Conservation (phyloP, 2,113 vertebrate species). For the Murina feae region DNA sequence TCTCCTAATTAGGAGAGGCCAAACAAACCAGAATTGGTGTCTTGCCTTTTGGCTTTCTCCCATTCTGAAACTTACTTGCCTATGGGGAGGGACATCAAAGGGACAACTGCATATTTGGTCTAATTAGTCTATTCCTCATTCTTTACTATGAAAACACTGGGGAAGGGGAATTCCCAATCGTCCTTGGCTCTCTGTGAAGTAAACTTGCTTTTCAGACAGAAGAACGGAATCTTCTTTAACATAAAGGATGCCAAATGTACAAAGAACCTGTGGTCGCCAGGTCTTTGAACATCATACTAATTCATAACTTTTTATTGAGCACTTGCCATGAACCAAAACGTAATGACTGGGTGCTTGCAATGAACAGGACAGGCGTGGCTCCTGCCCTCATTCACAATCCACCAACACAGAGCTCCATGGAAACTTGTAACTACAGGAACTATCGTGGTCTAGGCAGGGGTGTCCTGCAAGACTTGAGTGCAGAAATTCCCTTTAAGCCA, state of each 20-base stretch:
- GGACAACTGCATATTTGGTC: background rate
- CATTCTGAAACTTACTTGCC: slow-evolving; percentile 15
- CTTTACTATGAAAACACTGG: slow-evolving; percentile 17
- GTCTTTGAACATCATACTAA: background rate
- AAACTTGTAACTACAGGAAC: background rate
- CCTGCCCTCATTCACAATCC: background rate
- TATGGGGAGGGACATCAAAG: slow-evolving; percentile 4
- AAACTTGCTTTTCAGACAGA: background rate
- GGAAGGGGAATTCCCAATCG: slow-evolving; percentile 18
- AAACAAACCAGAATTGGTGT: background rate
- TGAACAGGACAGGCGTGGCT: rapidly evolving
- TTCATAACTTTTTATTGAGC: background rate
- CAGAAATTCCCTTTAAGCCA: background rate
- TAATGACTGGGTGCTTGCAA: background rate
- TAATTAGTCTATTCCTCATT: slow-evolving; percentile 27
- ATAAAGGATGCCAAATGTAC: background rate
- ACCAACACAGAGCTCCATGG: background rate
- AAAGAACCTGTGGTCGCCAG: background rate
- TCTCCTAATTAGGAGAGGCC: slow-evolving; percentile 1
- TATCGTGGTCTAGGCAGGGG: background rate
- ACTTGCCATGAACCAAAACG: background rate
- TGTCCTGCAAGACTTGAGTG: background rate
- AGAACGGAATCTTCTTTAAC: background rate
- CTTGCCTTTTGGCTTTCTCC: background rate
- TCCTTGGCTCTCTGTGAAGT: background rate